Evolutionary conservation across 2,113 vertebrate genomes (phyloP), one percentile per base, ranked within the genome.

Genomic region (Corythoichthys haematopterus): DNA sequence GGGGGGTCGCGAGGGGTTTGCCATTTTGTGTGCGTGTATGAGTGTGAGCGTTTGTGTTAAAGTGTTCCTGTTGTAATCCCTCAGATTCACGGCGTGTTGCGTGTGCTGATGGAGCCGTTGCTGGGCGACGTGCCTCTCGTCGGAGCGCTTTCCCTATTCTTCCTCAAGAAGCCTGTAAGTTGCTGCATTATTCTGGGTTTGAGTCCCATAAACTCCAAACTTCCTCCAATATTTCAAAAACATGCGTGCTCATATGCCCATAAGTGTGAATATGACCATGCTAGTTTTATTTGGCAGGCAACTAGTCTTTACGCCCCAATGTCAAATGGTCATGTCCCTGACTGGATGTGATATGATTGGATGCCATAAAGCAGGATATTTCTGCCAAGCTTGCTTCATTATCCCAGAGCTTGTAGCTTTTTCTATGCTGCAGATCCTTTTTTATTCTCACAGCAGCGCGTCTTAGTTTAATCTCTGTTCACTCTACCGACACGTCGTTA

Each of bases 81-180:
- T 69, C 85, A 99, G 97, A 92, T 98, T 69, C 94, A 97, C 62
- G 97, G 97, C 6, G 93, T 96, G 36, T 86, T 99, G 91, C 92
- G 97, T 16, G 96, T 99, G 77, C 93, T 99, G 80, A 91, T 98
- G 93, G 97, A 99, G 74, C 97, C 97, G 1, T 66, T 99, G 81
- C 93, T 99, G 72, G 95, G 97, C 69, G 94, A 98, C 69, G 93
- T 98, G 91, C 97, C 97, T 36, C 89, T 99, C 9, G 84, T 99
- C 63, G 97, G 97, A 86, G 97, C 96, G 4, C 65, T 98, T 40
- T 97, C 96, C 0, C 46, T 98, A 68, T 99, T 98, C 88, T 99
- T 99, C 85, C 92, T 99, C 64, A 94, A 97, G 87, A 98, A 97
- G 72, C 97, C 97, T 38, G 95, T 97, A 84, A 94, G 94, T 90